Conservation (phyloP, 1,140 invertebrate species). For the Zaprionus taronus region DNA sequence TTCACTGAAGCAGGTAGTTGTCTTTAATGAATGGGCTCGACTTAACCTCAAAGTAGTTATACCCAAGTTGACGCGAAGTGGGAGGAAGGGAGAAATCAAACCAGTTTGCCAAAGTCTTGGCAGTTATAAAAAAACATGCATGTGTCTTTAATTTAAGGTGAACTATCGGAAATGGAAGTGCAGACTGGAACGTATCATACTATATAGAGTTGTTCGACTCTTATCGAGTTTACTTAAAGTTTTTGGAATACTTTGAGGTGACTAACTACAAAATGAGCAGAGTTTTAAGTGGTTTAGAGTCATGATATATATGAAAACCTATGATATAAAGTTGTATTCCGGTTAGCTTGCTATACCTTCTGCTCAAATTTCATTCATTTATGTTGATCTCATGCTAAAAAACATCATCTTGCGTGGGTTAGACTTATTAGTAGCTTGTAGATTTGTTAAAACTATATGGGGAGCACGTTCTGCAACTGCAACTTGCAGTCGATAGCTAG, state of each 20-base stretch:
- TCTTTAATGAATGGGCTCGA: constrained; percentile 5
- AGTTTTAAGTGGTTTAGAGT: too few relatives aligned
- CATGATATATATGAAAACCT: too few relatives aligned
- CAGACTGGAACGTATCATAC: too few relatives aligned
- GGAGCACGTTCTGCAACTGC: constrained; percentile 1
- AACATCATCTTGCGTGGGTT: neutral
- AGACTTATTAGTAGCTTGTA: neutral
- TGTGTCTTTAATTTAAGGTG: neutral
- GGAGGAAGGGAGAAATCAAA: neutral
- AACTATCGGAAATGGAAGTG: neutral
- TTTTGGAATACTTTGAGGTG: neutral
- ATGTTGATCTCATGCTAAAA: neutral
- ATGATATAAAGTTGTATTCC: neutral
- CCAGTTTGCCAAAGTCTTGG: neutral
- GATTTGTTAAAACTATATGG: neutral
- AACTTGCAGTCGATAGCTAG: neutral
- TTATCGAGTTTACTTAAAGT: neutral
- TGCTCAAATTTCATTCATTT: neutral
- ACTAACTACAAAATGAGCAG: neutral
- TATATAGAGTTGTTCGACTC: too few relatives aligned
- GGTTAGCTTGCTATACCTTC: neutral
- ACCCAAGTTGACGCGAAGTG: neutral
- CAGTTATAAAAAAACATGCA: neutral
- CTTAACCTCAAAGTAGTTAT: constrained; percentile 1
- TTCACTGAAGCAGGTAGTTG: constrained; percentile 7